A percentile compares a stretch with the other conserved stretches of the same genome.
Evolutionary conservation across 2,113 vertebrate genomes (phyloP).

Genomic region (Notothenia rossii): DNA sequence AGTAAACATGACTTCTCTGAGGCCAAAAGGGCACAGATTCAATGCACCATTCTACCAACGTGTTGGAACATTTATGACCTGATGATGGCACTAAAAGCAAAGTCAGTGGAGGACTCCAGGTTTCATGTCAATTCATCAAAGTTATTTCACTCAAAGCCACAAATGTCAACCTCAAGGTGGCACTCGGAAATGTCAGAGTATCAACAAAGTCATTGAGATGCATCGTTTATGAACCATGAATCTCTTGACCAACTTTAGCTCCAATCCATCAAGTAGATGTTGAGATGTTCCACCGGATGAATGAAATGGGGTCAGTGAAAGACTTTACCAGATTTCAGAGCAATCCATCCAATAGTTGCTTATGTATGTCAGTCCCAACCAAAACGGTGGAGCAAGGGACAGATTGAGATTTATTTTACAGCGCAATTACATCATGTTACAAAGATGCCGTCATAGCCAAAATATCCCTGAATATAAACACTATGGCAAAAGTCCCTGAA

Average conservation of each 20-base stretch:
- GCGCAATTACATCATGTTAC: not conserved
- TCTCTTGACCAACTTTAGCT: not conserved
- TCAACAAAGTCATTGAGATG: not conserved
- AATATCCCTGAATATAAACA: not conserved
- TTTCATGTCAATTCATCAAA: not conserved
- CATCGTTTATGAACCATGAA: not conserved
- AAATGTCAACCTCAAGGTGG: not conserved
- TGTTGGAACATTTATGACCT: not conserved
- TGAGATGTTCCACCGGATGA: not conserved
- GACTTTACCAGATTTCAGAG: not conserved
- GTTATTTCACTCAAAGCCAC: not conserved
- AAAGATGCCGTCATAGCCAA: not conserved
- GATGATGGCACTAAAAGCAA: not conserved
- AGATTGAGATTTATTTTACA: not conserved
- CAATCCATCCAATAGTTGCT: not conserved
- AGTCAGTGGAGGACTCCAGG: not conserved
- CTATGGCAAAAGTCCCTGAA: not conserved
- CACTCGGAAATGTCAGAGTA: not conserved
- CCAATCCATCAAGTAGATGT: not conserved
- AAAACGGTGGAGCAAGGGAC: not conserved
- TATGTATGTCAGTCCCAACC: not conserved
- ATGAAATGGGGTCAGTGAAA: no score
- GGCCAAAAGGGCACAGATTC: constrained; percentile 1
- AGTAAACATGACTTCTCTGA: constrained; percentile 1
- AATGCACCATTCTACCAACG: no score